These are phyloP conservation scores for Lasioglossum calceatum DNA, from an alignment of 2,888 invertebrate species.

Conservation along the genomic window DNA sequence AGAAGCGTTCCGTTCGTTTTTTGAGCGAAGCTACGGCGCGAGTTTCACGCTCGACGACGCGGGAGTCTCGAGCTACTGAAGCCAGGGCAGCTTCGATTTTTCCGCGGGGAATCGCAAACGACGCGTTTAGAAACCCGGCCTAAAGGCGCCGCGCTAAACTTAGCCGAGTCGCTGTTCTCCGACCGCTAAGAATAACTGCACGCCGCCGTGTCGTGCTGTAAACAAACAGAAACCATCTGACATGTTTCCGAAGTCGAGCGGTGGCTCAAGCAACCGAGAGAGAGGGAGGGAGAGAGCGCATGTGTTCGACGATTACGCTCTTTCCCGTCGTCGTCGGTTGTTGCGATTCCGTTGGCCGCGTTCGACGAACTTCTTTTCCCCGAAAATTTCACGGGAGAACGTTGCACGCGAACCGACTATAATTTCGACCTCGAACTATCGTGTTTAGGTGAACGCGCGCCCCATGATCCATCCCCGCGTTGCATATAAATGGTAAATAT, in stretches of 20 bases:
- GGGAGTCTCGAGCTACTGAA: not conserved
- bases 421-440: not conserved
- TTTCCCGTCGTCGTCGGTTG: not conserved
- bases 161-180: slow-evolving; percentile 63
- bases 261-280: not conserved
- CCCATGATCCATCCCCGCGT: slow-evolving; percentile 3
- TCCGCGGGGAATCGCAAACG: slow-evolving; percentile 39
- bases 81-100: slow-evolving; percentile 38
- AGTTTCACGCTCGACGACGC: slow-evolving; percentile 13
- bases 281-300: not conserved
- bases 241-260: slow-evolving; percentile 46
- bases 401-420: not conserved
- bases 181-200: slow-evolving; percentile 70
- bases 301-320: slow-evolving; percentile 11
- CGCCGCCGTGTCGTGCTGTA: slow-evolving; percentile 69
- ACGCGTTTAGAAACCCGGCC: slow-evolving; percentile 64
- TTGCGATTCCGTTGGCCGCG: not conserved
- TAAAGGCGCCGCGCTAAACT: slow-evolving; percentile 68
- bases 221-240: slow-evolving; percentile 73
- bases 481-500: slow-evolving; percentile 46
- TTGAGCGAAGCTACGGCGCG: not conserved
- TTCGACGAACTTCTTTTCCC: slow-evolving; percentile 8
- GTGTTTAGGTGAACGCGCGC: slow-evolving; percentile 2
- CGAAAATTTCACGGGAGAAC: slow-evolving; percentile 21
- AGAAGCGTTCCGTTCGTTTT: not conserved